Evolutionary conservation across 2,113 vertebrate species (phyloP).

Genomic region (Drymodes brunneopygia): DNA sequence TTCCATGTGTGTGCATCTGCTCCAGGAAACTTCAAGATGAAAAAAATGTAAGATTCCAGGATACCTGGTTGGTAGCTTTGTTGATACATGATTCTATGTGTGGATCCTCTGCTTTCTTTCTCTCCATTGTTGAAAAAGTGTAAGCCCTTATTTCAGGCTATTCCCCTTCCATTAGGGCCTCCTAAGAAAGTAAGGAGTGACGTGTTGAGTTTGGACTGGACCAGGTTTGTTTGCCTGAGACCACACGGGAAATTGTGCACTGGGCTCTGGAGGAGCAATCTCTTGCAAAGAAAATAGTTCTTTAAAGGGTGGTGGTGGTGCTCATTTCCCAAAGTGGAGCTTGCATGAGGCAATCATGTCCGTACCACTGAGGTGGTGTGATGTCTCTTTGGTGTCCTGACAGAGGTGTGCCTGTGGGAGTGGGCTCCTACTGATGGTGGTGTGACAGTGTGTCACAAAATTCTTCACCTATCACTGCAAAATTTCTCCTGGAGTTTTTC

Average conservation of each 20-base stretch:
- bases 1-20: neutral
- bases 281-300: neutral
- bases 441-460: neutral
- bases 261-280: neutral
- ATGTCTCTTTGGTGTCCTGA: neutral
- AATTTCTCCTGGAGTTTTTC: neutral
- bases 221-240: neutral
- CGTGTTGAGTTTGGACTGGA: neutral
- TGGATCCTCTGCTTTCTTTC: neutral
- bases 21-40: neutral
- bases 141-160: neutral
- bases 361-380: fast-evolving
- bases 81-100: neutral
- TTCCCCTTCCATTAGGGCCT: neutral
- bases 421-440: neutral
- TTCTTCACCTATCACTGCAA: neutral
- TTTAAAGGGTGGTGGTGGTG: neutral
- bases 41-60: neutral
- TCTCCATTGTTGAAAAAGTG: neutral
- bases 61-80: neutral
- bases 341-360: neutral
- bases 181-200: neutral
- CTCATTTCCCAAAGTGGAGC: neutral
- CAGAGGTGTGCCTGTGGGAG: neutral
- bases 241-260: neutral